phyloP scores from a whole-genome alignment of 1,140 invertebrate species.

The Coenobita brevimanus region DNA sequence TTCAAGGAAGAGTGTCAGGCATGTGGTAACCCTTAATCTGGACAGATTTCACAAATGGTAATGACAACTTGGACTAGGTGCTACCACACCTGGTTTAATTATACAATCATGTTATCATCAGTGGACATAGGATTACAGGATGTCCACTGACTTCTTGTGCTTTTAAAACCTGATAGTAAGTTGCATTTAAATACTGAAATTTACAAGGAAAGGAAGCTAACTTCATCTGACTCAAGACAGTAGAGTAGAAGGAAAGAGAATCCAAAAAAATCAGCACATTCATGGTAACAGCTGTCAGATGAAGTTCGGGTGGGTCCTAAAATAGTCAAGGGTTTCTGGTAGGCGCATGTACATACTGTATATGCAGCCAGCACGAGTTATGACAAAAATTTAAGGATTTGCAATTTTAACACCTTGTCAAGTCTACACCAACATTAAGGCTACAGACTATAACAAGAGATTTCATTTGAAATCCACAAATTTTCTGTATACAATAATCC shows the following conservation, averaged over 20 bases:
- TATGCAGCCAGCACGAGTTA: not conserved
- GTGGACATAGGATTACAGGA: constrained; percentile 37
- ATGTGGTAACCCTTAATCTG: no score
- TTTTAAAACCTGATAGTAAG: not conserved
- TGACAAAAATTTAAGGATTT: not conserved
- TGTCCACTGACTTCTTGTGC: not conserved
- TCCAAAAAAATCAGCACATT: not conserved
- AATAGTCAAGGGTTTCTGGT: not conserved
- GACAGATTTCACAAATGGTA: no score
- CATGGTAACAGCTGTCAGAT: constrained; percentile 23
- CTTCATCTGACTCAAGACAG: constrained; percentile 36
- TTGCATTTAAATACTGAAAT: not conserved
- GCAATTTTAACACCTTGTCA: not conserved
- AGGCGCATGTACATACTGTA: not conserved
- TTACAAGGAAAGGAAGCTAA: not conserved
- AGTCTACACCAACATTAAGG: not conserved
- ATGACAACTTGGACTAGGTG: no score
- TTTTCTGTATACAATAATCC: constrained; percentile 13
- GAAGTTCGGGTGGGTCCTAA: constrained; percentile 54
- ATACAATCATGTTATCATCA: not conserved
- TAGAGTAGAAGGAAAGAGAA: constrained; percentile 3
- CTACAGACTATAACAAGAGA: not conserved
- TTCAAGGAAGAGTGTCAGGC: no score
- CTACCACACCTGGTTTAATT: no score
- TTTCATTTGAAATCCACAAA: constrained; percentile 12